Evolutionary conservation across 1,140 invertebrate genomes (phyloP), one percentile per base, ranked within the genome.

Genomic region (Pteromalus puparum): DNA sequence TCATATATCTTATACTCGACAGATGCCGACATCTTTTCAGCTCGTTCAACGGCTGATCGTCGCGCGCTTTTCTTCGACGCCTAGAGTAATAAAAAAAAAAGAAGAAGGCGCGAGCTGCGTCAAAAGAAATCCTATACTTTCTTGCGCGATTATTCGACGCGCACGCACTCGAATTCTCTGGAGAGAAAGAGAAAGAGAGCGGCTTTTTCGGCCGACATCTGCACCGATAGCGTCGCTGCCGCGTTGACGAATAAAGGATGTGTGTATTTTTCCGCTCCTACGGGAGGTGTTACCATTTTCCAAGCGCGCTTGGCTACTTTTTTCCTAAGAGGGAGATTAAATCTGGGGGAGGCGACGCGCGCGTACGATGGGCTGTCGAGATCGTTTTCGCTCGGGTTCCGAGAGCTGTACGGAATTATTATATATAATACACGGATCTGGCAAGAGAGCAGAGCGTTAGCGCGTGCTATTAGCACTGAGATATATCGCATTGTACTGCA

Each of bases 111-210:
- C 15, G 68, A 38, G 26, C n/a, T 9, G n/a, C 34, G 48, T 34
- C 12, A 26, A 61, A 82, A 48, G 72, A 74, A 82, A 82, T 65
- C 30, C 80, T 73, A 82, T 74, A 82, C 72, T 82, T 82, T 82
- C 21, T 73, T 28, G 34, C 26, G 68, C 48, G 80, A 61, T 82
- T 73, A 53, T 73, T 21, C 67, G 42, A 24, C 21, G 7, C 42
- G 68, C 28, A 3, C 4, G n/a, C 30, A 48, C 72, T 75, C 72
- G 72, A 65, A 26, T 67, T 65, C 30, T 65, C 12, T 0, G 26
- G 65, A 24, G 48, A 53, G 18, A 53, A 9, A 10, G 13, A 10
- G 0, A 67, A 18, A n/a, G 46, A 48, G 13, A 48, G 46, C 2
- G 18, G 4, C 48, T 61, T 74, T 24, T 81, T 81, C 12, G 1